Base-by-base conservation (phyloP, 2,888 invertebrate genomes). In the Pseudococcus longispinus region DNA sequence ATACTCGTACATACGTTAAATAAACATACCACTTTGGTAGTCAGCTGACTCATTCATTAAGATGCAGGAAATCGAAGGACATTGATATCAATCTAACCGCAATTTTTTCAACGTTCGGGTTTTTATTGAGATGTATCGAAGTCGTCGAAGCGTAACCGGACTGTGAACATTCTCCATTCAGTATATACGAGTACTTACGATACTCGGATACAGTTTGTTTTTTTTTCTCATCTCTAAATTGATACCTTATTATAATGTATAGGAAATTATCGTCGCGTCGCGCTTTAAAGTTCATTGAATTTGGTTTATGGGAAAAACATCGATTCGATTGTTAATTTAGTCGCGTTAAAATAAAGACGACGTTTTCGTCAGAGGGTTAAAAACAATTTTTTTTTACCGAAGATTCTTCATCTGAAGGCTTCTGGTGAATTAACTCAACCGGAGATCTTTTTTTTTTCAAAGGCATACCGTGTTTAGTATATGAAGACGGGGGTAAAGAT, bases 1-100 rank as follows among this genome's bases (percentile, higher is more conserved):
- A 74, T 70, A 46, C 44, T 46, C 13, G 44, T n/a, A 46, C 13
- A 13, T 51, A 51, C n/a, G 51, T 51, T 15, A 8, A 51, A n/a
- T 37, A 74, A 37, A 37, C 26, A 18, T 18, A 37, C 74, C 37
- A 74, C n/a, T 37, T 74, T 37, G 29, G 37, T 29, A 74, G 74
- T 74, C 74, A 74, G 74, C 74, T 74, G 74, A 74, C 74, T 74
- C 74, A 74, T 74, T 74, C 74, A 74, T 74, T 74, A 74, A 37
- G 74, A 37, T 32, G 37, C 74, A 37, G 74, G 74, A 74, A 74
- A 74, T 74, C 18, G 74, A 74, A 74, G 74, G 74, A 74, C 74
- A 37, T 74, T 74, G 74, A 51, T 51, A 51, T 51, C 51, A 74
- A 70, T 74, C 74, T 74, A 37, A 74, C 74, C 74, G 74, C 74